Conservation (phyloP, 2,797 vertebrate genomes). For the Mormyrops boulengeri region DNA sequence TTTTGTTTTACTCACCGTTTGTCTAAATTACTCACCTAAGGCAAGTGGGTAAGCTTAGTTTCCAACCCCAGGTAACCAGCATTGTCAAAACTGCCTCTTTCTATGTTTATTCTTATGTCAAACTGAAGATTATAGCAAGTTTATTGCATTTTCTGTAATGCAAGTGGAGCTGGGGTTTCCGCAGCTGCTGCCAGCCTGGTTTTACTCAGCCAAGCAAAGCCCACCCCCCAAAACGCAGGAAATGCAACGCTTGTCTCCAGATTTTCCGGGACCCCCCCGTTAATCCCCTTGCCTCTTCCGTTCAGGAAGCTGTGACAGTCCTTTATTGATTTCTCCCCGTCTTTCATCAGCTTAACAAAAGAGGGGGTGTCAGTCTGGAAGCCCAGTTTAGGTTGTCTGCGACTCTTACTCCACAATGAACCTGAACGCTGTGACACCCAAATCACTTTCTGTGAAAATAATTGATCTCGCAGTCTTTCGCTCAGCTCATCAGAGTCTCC, state of each 20-base stretch:
- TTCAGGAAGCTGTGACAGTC: neutral
- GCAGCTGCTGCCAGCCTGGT: neutral
- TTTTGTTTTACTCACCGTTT: neutral
- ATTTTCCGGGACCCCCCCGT: neutral
- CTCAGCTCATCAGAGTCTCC: neutral
- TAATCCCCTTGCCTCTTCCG: neutral
- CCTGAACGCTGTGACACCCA: neutral
- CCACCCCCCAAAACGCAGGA: neutral
- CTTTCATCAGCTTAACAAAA: conserved; percentile 23
- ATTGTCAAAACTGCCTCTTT: neutral
- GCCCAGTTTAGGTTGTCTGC: conserved; percentile 3
- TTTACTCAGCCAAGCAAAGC: neutral
- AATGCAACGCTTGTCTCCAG: conserved; percentile 1
- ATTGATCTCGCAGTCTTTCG: conserved; percentile 17
- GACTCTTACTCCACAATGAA: conserved; percentile 12
- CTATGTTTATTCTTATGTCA: neutral
- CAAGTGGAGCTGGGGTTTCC: neutral
- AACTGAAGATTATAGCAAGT: neutral
- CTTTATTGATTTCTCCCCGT: conserved; percentile 19
- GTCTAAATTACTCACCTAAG: neutral
- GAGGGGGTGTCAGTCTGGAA: neutral
- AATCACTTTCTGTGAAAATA: conserved; percentile 12
- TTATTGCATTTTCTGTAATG: neutral
- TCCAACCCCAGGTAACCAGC: neutral
- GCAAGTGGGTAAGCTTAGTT: neutral